Percentiles rank a stretch among this genome's conserved stretches.
Conservation (phyloP, 2,113 vertebrate species). For the Protobothrops flavoviridis region DNA sequence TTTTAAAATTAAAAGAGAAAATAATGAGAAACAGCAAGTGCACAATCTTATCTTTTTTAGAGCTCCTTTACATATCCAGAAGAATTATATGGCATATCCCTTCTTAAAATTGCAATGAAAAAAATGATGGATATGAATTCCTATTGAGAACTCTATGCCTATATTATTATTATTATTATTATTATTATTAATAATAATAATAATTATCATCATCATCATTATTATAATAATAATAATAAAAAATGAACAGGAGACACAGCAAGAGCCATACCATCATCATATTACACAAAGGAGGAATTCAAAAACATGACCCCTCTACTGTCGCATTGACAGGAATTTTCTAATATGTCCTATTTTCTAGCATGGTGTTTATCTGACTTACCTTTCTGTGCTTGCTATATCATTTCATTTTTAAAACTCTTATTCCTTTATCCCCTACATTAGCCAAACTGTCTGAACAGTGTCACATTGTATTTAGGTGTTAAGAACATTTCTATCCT, state of each 20-base stretch:
- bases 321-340: not conserved
- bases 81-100: not conserved
- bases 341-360: not conserved
- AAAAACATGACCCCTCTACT: not conserved
- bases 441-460: not conserved
- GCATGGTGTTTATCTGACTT: not conserved
- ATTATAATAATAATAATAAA: not conserved
- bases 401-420: not conserved
- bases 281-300: not conserved
- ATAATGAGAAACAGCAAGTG: not conserved
- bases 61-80: not conserved
- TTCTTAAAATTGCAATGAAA: not conserved
- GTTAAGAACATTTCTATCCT: not conserved
- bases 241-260: not conserved
- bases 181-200: too few relatives aligned
- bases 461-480: not conserved
- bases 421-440: not conserved
- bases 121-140: not conserved
- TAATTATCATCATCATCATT: too few relatives aligned
- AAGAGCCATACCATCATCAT: not conserved
- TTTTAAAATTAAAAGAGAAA: not conserved
- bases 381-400: not conserved
- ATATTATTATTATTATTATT: not conserved
- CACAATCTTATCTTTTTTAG: not conserved
- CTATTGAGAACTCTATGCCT: not conserved